These are phyloP conservation scores for Baryphthengus martii DNA, from an alignment of 2,113 vertebrate genomes.

Conservation along the genomic window DNA sequence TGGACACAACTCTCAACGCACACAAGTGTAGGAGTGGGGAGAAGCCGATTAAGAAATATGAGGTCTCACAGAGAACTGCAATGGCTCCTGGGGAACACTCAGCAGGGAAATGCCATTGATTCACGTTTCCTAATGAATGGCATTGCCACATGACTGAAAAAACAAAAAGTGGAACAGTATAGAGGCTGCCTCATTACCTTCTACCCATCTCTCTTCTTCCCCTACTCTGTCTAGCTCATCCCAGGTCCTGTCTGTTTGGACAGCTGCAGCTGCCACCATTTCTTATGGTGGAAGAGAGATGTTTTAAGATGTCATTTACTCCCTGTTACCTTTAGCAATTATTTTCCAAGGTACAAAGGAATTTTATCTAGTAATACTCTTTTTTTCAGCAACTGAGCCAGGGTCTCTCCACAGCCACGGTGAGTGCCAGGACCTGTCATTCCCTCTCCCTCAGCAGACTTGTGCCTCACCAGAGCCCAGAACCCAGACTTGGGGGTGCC, in stretches of 20 bases:
- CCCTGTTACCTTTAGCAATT: neutral
- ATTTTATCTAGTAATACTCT: neutral
- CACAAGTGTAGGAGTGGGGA: fast-evolving
- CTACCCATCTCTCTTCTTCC: neutral
- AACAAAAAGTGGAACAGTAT: neutral
- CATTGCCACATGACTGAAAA: neutral
- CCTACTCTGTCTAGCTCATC: neutral
- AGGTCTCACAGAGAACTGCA: neutral
- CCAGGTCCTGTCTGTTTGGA: neutral
- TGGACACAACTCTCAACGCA: fast-evolving
- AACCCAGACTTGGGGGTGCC: neutral
- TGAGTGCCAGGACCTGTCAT: neutral
- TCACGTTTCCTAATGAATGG: neutral
- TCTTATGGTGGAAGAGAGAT: neutral
- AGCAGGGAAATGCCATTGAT: neutral
- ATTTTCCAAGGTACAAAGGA: neutral
- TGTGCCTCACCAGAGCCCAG: neutral
- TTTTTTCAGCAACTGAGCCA: neutral
- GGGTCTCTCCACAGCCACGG: neutral
- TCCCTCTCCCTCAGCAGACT: neutral
- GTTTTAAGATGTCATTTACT: neutral
- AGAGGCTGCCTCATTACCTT: neutral
- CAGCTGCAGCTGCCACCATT: neutral
- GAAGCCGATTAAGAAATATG: neutral
- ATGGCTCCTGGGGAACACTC: neutral